phyloP scores from a whole-genome alignment of 2,797 vertebrate genomes.

The Sphenopsis melanotis region DNA sequence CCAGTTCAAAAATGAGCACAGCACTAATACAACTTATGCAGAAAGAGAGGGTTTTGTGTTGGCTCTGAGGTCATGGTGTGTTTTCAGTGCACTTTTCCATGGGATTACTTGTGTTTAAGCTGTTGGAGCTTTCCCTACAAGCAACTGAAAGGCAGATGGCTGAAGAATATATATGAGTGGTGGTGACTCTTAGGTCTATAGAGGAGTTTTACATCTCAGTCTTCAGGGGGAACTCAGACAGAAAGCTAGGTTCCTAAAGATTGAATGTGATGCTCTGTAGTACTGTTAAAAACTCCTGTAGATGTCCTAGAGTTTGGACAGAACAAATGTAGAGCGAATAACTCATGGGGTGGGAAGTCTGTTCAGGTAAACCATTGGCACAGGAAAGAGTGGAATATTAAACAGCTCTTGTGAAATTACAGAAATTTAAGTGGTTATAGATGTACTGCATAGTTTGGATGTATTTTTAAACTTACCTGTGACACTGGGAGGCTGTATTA shows the following conservation, averaged over 20 bases:
- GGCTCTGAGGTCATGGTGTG: neutral
- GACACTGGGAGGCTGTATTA: neutral
- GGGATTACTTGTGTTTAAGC: neutral
- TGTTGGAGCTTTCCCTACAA: neutral
- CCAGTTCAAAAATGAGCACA: neutral
- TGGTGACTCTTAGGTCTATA: neutral
- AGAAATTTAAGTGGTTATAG: neutral
- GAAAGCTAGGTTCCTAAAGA: neutral
- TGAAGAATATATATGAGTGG: neutral
- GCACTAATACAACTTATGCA: neutral
- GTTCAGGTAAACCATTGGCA: neutral
- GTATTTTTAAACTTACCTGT: neutral
- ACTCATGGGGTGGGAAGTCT: neutral
- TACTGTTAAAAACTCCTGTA: neutral
- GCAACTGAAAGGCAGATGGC: neutral
- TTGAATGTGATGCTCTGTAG: neutral
- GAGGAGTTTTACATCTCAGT: neutral
- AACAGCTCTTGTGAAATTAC: neutral
- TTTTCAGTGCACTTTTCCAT: neutral
- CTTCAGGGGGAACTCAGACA: neutral
- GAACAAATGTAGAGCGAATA: neutral
- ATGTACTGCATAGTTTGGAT: neutral
- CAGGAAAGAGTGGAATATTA: neutral
- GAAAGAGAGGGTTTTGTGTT: neutral
- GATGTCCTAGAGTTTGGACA: neutral